phyloP scores from a whole-genome alignment of 2,113 vertebrate genomes.

The Pongo pygmaeus region DNA sequence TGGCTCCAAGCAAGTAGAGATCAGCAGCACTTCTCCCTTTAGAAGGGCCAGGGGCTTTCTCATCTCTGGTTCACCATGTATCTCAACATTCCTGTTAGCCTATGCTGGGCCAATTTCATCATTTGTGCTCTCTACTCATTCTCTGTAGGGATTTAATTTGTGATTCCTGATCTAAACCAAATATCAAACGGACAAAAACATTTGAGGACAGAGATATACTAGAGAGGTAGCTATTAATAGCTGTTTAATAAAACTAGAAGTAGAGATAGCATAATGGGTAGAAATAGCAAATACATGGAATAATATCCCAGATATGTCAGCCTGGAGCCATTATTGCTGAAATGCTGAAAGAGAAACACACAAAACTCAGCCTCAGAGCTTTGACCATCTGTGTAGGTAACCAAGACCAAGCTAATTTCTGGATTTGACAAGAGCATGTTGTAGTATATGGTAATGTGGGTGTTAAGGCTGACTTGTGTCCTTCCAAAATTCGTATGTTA shows the following conservation, averaged over 20 bases:
- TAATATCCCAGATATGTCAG: background rate
- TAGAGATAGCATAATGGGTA: background rate
- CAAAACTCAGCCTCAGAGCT: background rate
- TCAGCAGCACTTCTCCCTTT: background rate
- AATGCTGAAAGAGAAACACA: background rate
- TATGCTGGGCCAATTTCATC: background rate
- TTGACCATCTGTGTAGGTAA: background rate
- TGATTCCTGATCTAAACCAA: background rate
- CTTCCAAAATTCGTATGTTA: background rate
- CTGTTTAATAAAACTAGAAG: background rate
- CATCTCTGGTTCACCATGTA: background rate
- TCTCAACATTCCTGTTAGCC: background rate
- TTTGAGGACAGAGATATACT: background rate
- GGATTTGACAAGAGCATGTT: background rate
- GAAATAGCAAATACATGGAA: background rate
- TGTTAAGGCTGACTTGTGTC: background rate
- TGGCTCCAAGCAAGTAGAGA: background rate
- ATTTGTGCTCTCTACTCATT: background rate
- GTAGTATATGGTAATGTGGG: background rate
- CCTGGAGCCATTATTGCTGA: background rate
- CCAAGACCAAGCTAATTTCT: background rate
- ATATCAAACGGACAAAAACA: background rate
- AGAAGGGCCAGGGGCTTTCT: background rate
- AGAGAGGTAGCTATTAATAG: background rate
- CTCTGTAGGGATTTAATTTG: background rate